Conservation (phyloP, 2,888 invertebrate genomes). For the Acanthosepion lycidas region DNA sequence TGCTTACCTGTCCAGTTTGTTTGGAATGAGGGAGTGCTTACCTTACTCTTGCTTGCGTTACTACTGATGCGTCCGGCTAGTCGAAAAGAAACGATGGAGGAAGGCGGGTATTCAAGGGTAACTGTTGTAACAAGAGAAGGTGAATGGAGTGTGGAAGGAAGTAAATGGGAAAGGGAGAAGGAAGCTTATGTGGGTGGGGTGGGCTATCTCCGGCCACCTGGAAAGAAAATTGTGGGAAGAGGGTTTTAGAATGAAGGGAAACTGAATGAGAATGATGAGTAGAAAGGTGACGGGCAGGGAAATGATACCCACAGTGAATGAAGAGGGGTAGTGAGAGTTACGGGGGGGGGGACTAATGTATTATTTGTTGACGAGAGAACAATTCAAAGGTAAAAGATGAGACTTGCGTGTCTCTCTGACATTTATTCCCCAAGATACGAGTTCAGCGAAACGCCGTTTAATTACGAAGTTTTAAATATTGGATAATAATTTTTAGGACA, state of each 20-base stretch:
- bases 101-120: background rate
- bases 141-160: background rate
- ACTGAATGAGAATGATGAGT: background rate
- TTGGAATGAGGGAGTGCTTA: background rate
- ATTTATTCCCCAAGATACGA: background rate
- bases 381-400: background rate
- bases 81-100: background rate
- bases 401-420: too few relatives aligned
- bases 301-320: background rate
- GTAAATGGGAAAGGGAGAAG: background rate
- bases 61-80: background rate
- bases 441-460: too few relatives aligned
- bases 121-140: background rate
- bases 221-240: background rate
- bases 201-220: background rate
- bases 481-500: too few relatives aligned
- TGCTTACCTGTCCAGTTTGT: background rate
- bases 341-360: background rate
- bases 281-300: background rate
- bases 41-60: background rate
- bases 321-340: background rate
- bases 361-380: too few relatives aligned
- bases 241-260: background rate
- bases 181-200: too few relatives aligned
- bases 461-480: too few relatives aligned